Base-by-base conservation (phyloP, 2,113 vertebrate species). In the Toxostoma redivivum region DNA sequence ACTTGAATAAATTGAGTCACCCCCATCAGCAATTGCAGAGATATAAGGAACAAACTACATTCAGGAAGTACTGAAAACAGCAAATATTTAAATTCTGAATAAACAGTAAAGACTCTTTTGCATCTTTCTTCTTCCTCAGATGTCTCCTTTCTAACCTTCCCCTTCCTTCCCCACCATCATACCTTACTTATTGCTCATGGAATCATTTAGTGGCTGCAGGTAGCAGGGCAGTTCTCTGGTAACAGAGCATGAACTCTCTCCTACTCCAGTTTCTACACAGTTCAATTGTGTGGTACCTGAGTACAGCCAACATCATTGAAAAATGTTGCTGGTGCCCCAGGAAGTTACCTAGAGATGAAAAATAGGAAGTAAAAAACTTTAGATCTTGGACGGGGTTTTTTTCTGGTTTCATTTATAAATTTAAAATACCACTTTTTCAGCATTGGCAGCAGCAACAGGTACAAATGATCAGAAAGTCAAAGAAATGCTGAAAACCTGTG, bases 311-410 rank as follows among this genome's bases (percentile, higher is more conserved):
- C 21, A n/a, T 37, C 44, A 51, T 1, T 47, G 30, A 53, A 70
- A 35, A 79, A 16, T 9, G 42, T 4, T 57, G 19, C 21, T 53
- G 57, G 1, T 67, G 10, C 11, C 18, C 8, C 47, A 38, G 40
- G 4, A 90, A 76, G 22, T 44, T 57, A 15, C 13, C 19, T 12
- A 25, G 10, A 76, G 15, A 56, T 40, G 20, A 51, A 70, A 51
- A 27, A 8, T 15, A 65, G 7, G 8, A 53, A 7, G 5, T 8
- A 6, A 76, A 83, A 69, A 76, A 6, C 5, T 38, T 37, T 30
- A 57, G 23, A 62, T 47, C 30, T 71, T 44, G n/a, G 20, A 42
- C 8, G 0, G 0, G 0, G 0, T 0, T 17, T 60, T 45, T 54
- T 31, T 16, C 15, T 86, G 40, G 28, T 57, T 76, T 86, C 18